phyloP scores from a whole-genome alignment of 2,797 vertebrate genomes.

The Perodicticus potto region DNA sequence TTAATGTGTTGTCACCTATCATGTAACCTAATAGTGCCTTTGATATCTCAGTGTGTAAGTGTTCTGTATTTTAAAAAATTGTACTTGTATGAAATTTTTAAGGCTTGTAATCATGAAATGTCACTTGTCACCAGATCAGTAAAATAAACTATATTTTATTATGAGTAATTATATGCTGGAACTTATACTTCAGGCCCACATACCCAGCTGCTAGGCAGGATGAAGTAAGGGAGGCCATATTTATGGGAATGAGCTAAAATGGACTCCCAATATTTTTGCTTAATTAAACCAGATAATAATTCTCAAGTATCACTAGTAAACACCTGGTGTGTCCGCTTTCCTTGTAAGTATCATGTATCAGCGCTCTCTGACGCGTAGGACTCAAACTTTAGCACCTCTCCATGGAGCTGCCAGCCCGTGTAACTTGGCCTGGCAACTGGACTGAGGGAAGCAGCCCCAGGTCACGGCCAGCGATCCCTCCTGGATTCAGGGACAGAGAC shows the following conservation, averaged over 20 bases:
- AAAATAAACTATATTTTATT: conserved; percentile 66
- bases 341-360: not conserved
- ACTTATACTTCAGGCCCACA: not conserved
- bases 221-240: not conserved
- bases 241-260: not conserved
- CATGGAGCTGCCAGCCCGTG: not conserved
- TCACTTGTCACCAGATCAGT: conserved; percentile 77
- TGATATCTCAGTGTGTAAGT: conserved; percentile 74
- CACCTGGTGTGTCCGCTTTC: conserved; percentile 40
- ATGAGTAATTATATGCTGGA: conserved; percentile 48
- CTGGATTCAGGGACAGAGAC: not conserved
- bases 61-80: conserved; percentile 66
- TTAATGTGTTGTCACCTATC: conserved; percentile 75
- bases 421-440: not conserved
- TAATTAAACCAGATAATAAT: conserved; percentile 29
- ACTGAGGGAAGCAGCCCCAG: conserved; percentile 5
- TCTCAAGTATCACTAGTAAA: conserved; percentile 45
- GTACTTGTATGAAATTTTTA: conserved; percentile 78
- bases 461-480: not conserved
- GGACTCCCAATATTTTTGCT: not conserved
- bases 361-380: not conserved
- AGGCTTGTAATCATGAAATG: conserved; percentile 81
- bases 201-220: not conserved
- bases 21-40: conserved; percentile 87
- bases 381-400: not conserved